Conservation (phyloP, 2,888 invertebrate genomes). For the Tolmerus cingulatus region DNA sequence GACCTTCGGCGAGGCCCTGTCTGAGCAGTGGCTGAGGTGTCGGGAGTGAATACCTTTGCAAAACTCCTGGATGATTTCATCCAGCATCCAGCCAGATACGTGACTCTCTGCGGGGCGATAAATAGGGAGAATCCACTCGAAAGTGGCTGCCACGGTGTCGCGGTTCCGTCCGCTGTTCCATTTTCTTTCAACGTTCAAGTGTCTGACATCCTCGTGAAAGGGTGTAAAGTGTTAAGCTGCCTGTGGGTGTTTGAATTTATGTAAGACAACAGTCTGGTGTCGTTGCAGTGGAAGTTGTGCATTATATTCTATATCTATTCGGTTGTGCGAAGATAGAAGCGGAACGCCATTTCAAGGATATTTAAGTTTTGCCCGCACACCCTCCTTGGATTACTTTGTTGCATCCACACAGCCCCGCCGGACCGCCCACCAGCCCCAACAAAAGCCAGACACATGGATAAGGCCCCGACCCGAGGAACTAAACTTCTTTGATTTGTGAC, state of each 20-base stretch:
- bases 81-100: neutral
- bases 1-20: neutral
- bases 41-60: neutral
- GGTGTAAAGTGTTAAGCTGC: slow-evolving; percentile 30
- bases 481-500: slow-evolving; percentile 41
- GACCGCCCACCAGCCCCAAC: neutral
- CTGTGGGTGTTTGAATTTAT: slow-evolving; percentile 8
- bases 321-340: neutral
- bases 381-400: slow-evolving; percentile 15
- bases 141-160: slow-evolving; percentile 29
- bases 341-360: slow-evolving; percentile 27
- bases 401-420: neutral
- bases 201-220: slow-evolving; percentile 28
- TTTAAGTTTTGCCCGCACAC: neutral
- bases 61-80: neutral
- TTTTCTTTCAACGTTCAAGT: slow-evolving; percentile 17
- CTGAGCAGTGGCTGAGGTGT: neutral
- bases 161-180: slow-evolving; percentile 27
- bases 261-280: neutral
- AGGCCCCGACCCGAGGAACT: slow-evolving; percentile 9
- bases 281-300: neutral
- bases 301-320: neutral
- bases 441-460: slow-evolving; percentile 26
- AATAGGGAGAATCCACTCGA: slow-evolving; percentile 13
- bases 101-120: slow-evolving; percentile 5